Evolutionary conservation across 2,113 vertebrate genomes (phyloP), one percentile per base, ranked within the genome.

Genomic region (Sphaerodactylus townsendi): DNA sequence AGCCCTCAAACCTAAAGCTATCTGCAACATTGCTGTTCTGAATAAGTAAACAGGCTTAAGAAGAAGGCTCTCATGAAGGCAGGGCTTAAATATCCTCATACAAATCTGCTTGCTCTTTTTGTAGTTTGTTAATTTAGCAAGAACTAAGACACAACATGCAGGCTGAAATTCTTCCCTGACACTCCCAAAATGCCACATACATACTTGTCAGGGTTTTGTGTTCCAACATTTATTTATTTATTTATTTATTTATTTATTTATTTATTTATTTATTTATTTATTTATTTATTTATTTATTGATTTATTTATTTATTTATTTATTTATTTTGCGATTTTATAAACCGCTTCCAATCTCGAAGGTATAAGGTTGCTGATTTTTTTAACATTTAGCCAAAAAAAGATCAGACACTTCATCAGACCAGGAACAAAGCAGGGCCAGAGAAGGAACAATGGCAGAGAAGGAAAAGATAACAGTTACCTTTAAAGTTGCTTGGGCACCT

Each of bases 401-500:
- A 11, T 10, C 25, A 83, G 39, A 69, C 35, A 46, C 4, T 37
- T 65, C 46, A 48, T 30, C n/a, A 78, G n/a, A 78, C 23, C 33
- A 35, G 17, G 19, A 71, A 75, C 14, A 77, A 59, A 65, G n/a
- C 1, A 14, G 5, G 21, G 9, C 11, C 28, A 41, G n/a, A n/a
- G n/a, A n/a, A n/a, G n/a, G n/a, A n/a, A n/a, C n/a, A n/a, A n/a
- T 25, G n/a, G 30, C 10, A 74, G 59, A 53, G 25, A 4, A 39
- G 11, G 21, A 46, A 56, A 15, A 70, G 28, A 46, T 4, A 33
- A 33, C 14, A 79, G 68, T 59, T 93, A 99, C 98, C 98, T 99
- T 99, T 87, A 99, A 96, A 14, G 97, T 98, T 41, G 96, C 95
- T 93, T 99, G 98, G 84, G 97, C 96, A 86, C 96, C 95, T 48